These are phyloP conservation scores for Fundulus diaphanus DNA, from an alignment of 2,797 vertebrate species.

Conservation along the genomic window DNA sequence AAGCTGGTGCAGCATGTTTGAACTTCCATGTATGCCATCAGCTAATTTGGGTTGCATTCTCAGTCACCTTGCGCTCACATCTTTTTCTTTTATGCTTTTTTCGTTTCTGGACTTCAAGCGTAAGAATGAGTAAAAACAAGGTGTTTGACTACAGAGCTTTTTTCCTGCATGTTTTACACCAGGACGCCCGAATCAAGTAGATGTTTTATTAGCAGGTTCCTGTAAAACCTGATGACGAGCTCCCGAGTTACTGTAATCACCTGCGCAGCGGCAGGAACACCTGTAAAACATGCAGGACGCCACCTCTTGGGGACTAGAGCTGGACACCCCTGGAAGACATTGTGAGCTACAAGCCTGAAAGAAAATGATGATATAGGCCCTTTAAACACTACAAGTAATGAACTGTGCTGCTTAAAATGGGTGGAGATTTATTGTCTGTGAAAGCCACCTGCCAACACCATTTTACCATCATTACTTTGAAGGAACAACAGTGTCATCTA, in stretches of 20 bases:
- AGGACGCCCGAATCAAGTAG: neutral
- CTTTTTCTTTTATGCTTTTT: neutral
- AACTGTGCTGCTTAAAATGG: constrained; percentile 31
- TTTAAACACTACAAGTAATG: constrained; percentile 27
- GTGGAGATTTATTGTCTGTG: constrained; percentile 52
- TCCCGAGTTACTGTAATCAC: neutral
- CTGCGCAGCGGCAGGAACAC: neutral
- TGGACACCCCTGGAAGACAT: neutral
- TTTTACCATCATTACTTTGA: constrained; percentile 51
- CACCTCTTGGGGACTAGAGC: too few relatives aligned
- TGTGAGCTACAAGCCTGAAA: neutral
- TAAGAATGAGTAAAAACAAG: too few relatives aligned
- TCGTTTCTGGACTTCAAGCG: too few relatives aligned
- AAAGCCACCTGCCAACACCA: constrained; percentile 71
- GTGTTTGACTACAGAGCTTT: neutral
- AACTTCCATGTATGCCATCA: too few relatives aligned
- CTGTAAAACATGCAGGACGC: neutral
- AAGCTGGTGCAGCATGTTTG: too few relatives aligned
- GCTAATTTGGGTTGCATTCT: too few relatives aligned
- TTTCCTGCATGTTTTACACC: neutral
- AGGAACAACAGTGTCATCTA: constrained; percentile 38
- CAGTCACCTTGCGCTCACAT: too few relatives aligned
- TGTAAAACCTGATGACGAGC: neutral
- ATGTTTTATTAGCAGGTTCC: neutral
- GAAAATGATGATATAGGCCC: neutral